Evolutionary conservation across 2,113 vertebrate species (phyloP).

Genomic region (Alethe diademata): DNA sequence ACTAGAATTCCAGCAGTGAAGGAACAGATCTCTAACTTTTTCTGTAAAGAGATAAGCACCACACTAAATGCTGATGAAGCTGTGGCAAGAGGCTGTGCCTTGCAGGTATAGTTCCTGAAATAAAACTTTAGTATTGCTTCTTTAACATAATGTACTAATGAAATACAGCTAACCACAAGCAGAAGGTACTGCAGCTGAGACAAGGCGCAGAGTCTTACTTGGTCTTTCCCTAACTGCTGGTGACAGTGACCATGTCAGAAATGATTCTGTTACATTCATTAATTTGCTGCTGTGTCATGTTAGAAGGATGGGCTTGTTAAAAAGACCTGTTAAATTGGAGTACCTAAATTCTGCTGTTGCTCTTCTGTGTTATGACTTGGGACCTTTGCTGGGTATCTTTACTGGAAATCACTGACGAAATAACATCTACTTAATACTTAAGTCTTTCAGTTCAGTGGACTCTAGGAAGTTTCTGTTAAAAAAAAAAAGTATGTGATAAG

Average conservation of each 20-base stretch:
- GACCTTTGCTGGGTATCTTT: background rate
- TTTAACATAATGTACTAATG: background rate
- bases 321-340: background rate
- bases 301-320: background rate
- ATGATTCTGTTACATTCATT: fast-evolving
- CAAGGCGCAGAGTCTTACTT: background rate
- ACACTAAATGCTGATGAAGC: slow-evolving; percentile 96
- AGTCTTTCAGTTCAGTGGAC: background rate
- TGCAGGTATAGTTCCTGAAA: slow-evolving; percentile 80
- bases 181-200: background rate
- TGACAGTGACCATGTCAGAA: background rate
- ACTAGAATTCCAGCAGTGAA: slow-evolving; percentile 92
- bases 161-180: background rate
- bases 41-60: slow-evolving; percentile 92
- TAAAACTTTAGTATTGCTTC: background rate
- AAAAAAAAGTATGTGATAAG: background rate
- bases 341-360: background rate
- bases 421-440: background rate
- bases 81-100: slow-evolving; percentile 91
- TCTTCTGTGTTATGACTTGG: background rate
- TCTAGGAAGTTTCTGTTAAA: background rate
- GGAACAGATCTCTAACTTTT: slow-evolving; percentile 88
- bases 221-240: background rate
- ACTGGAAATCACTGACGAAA: background rate
- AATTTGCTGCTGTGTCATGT: background rate